These are phyloP conservation scores for Pteronotus mesoamericanus DNA, from an alignment of 2,797 vertebrate species.

Conservation along the genomic window DNA sequence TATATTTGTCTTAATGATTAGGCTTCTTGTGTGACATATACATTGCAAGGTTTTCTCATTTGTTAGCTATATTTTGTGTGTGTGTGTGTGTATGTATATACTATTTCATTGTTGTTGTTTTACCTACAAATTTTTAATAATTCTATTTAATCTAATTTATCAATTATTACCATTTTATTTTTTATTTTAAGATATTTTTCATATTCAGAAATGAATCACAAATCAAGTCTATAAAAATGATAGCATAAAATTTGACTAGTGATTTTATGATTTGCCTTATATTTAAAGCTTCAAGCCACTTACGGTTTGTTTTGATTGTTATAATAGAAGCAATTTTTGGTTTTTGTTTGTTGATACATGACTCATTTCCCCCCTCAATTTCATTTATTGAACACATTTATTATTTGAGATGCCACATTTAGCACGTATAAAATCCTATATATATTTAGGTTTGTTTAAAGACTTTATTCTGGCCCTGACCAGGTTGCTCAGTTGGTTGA, in stretches of 20 bases:
- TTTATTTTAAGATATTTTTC: neutral
- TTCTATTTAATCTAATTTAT: neutral
- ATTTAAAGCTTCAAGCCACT: neutral
- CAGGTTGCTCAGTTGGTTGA: no score
- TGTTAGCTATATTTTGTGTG: neutral
- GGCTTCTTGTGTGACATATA: neutral
- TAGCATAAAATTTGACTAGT: neutral
- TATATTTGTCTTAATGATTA: neutral
- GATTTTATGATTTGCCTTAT: neutral
- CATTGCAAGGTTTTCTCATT: neutral
- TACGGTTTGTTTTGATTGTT: neutral
- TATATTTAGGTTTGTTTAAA: neutral
- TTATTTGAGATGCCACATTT: neutral
- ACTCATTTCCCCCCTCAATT: neutral
- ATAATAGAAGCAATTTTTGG: neutral
- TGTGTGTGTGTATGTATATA: neutral
- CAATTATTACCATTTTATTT: neutral
- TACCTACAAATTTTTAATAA: neutral
- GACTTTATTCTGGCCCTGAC: no score
- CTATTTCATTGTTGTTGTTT: neutral
- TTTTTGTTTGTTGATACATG: neutral
- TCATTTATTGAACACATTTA: neutral
- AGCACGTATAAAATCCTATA: neutral
- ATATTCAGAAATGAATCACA: neutral
- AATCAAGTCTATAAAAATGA: neutral